phyloP scores from a whole-genome alignment of 2,888 invertebrate species.

The Lycaena phlaeas region DNA sequence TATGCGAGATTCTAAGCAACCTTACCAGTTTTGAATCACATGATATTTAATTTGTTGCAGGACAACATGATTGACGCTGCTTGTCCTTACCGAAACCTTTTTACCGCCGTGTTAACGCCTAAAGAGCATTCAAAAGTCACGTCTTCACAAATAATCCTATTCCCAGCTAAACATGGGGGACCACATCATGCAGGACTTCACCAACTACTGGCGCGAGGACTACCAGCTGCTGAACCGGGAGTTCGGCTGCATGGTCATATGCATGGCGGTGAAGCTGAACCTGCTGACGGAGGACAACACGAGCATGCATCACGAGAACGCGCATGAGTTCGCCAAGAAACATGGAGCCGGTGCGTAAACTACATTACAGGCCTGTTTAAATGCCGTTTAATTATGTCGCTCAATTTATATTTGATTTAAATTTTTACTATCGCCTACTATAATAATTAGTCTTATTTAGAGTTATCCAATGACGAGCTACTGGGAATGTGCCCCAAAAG shows the following conservation, averaged over 20 bases:
- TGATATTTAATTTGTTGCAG: background rate
- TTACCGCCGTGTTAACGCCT: too few species aligned
- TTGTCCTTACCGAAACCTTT: too few species aligned
- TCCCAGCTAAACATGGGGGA: constrained; percentile 39
- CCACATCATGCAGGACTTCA: constrained; percentile 46
- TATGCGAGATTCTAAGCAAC: too few species aligned
- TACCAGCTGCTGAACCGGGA: constrained; percentile 45
- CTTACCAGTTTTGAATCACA: background rate
- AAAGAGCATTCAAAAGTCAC: too few species aligned
- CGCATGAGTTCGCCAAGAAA: constrained; percentile 45
- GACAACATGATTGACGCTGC: too few species aligned
- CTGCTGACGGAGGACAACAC: constrained; percentile 40
- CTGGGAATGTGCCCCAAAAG: too few species aligned
- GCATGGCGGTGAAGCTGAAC: constrained; percentile 48
- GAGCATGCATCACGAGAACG: constrained; percentile 48
- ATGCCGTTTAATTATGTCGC: too few species aligned
- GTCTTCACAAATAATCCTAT: too few species aligned
- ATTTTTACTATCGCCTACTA: too few species aligned
- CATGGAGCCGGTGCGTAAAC: constrained; percentile 55
- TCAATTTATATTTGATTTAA: too few species aligned
- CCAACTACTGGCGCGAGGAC: constrained; percentile 56
- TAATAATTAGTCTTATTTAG: too few species aligned
- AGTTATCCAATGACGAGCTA: too few species aligned
- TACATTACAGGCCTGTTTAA: background rate
- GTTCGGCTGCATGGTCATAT: constrained; percentile 49